Conservation (phyloP, 2,113 vertebrate genomes). For the Cacatua alba region DNA sequence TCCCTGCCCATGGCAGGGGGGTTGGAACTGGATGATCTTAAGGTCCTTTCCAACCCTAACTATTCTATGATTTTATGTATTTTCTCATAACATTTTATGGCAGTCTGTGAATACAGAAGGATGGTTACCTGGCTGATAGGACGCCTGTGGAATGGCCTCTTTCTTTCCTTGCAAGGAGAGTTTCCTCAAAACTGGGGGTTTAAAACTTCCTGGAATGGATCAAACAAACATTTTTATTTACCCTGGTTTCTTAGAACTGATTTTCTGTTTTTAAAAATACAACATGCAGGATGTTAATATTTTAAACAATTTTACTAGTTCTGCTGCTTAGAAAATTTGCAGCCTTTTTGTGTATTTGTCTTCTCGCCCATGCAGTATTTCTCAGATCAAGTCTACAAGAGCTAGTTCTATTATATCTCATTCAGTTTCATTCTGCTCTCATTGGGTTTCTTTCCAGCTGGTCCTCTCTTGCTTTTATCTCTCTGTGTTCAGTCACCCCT, state of each 20-base stretch:
- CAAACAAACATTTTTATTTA: not conserved
- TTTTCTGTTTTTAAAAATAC: not conserved
- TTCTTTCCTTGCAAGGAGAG: not conserved
- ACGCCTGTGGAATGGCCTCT: not conserved
- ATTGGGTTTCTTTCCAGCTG: slow-evolving; percentile 15
- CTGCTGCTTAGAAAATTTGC: not conserved
- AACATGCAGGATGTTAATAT: not conserved
- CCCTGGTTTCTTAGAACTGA: not conserved
- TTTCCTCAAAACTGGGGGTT: not conserved
- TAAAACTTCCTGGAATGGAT: not conserved
- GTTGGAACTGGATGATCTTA: not conserved
- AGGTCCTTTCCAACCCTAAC: not conserved
- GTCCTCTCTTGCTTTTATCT: not conserved
- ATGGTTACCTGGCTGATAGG: not conserved
- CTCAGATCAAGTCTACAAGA: not conserved
- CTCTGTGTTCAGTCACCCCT: not conserved
- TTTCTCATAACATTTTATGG: not conserved
- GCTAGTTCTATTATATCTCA: not conserved
- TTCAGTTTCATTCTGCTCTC: not conserved
- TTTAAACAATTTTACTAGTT: not conserved
- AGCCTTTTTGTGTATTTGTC: not conserved
- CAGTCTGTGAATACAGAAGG: not conserved
- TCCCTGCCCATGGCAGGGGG: too few relatives aligned
- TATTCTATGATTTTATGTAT: not conserved
- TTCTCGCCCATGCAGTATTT: not conserved